Percentiles rank a stretch among this genome's conserved stretches.
Conservation (phyloP, 2,797 vertebrate genomes). For the Cynopterus sphinx region DNA sequence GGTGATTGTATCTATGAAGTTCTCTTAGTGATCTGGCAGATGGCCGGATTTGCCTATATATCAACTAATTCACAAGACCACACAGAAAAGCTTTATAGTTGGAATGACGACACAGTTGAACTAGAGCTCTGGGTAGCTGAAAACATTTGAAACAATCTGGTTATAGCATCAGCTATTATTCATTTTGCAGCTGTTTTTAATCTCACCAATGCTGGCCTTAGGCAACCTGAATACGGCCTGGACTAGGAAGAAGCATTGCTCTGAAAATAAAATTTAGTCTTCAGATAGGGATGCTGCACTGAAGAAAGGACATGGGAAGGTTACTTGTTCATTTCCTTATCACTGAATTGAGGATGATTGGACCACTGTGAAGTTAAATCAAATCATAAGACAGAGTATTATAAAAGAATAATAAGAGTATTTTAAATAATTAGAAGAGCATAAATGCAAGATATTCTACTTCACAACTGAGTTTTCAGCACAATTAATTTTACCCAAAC, state of each 20-base stretch:
- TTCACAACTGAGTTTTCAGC: neutral
- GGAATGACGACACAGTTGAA: neutral
- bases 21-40: neutral
- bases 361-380: neutral
- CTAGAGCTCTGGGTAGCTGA: neutral
- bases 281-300: neutral
- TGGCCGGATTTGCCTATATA: neutral
- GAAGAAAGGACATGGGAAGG: neutral
- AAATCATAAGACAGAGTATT: neutral
- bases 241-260: neutral
- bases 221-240: neutral
- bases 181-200: neutral
- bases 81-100: neutral
- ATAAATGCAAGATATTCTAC: neutral
- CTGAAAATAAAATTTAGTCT: conserved; percentile 4
- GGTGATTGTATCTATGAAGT: neutral
- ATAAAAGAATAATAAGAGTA: neutral
- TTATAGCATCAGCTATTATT: neutral
- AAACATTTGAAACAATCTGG: neutral
- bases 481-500: neutral
- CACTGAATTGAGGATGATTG: neutral
- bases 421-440: neutral
- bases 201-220: neutral
- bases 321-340: neutral
- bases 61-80: neutral